phyloP scores from a whole-genome alignment of 2,113 vertebrate genomes.

The cat (Felis catus) region DNA sequence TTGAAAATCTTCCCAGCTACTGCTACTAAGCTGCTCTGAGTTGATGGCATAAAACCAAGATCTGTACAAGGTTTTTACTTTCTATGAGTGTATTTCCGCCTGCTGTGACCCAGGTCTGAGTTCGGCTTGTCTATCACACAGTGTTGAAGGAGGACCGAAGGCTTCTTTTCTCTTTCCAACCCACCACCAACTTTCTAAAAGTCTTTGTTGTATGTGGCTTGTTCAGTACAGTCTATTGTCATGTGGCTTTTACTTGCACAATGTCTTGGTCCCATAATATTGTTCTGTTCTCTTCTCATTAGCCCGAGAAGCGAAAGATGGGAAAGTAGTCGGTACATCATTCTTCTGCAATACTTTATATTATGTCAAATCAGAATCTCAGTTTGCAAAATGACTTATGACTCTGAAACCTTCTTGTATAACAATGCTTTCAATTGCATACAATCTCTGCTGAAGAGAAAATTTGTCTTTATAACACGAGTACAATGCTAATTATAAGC shows the following conservation, averaged over 20 bases:
- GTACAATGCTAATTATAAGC: not conserved
- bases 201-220: not conserved
- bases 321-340: not conserved
- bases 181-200: not conserved
- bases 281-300: not conserved
- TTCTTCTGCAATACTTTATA: not conserved
- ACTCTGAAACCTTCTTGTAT: not conserved
- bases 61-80: not conserved
- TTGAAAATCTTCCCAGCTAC: not conserved
- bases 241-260: not conserved
- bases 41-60: not conserved
- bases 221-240: fast-evolving
- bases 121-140: not conserved
- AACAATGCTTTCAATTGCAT: not conserved
- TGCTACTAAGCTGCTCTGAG: not conserved
- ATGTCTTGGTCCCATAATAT: not conserved
- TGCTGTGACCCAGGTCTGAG: not conserved
- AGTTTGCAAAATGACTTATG: not conserved
- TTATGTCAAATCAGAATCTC: not conserved
- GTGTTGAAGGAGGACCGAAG: not conserved
- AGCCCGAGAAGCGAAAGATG: not conserved
- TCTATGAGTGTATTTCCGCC: not conserved
- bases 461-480: not conserved
- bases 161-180: not conserved
- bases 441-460: not conserved